phyloP scores from a whole-genome alignment of 1,140 invertebrate species.

The Zaprionus nigranus region DNA sequence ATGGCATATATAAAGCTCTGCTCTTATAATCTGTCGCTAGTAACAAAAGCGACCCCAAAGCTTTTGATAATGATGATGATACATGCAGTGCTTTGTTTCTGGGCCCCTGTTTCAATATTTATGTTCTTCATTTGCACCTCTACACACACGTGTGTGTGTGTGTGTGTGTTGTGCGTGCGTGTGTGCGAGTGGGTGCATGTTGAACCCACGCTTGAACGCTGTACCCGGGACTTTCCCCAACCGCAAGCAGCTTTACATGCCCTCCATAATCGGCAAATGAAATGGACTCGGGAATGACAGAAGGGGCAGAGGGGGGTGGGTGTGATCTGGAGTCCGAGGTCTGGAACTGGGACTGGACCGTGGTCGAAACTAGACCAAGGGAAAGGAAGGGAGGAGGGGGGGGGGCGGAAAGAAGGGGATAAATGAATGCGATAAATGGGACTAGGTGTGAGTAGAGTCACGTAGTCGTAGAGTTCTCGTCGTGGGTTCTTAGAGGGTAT shows the following conservation, averaged over 20 bases:
- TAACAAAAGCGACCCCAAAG: background rate
- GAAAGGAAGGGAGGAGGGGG: background rate
- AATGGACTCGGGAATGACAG: too few relatives aligned
- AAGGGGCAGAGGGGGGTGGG: background rate
- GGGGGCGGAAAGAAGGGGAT: background rate
- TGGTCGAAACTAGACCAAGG: background rate
- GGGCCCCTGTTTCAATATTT: background rate
- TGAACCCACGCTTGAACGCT: slow-evolving; percentile 13
- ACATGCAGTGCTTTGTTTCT: background rate
- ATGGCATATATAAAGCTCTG: background rate
- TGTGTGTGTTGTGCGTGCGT: too few relatives aligned
- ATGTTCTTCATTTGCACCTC: slow-evolving; percentile 4
- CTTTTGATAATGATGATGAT: background rate
- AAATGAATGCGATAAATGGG: slow-evolving; percentile 36
- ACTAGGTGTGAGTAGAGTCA: slow-evolving; percentile 42
- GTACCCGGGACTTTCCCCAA: slow-evolving; percentile 34
- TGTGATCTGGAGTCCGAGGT: background rate
- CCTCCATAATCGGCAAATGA: background rate
- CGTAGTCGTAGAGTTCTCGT: slow-evolving; percentile 24
- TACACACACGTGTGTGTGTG: too few relatives aligned
- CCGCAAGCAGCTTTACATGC: slow-evolving; percentile 14
- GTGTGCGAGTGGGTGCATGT: background rate
- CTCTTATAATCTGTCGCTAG: too few relatives aligned
- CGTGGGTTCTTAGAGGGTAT: background rate
- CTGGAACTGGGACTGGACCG: too few relatives aligned